Conservation (phyloP, 1,140 invertebrate genomes). For the Latrodectus geometricus region DNA sequence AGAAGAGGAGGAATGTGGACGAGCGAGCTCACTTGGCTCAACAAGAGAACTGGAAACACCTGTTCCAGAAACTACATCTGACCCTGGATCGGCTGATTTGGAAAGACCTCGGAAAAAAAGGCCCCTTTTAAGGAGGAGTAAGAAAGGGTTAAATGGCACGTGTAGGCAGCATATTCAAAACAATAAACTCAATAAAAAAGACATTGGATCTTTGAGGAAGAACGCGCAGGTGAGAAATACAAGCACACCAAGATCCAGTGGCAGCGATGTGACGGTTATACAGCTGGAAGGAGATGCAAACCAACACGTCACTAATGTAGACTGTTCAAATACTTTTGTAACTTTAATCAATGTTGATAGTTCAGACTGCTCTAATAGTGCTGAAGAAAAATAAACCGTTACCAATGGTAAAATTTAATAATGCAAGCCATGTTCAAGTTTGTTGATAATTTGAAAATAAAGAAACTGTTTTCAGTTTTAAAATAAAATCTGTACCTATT, state of each 20-base stretch:
- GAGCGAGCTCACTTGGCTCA: slow-evolving; percentile 50
- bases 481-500: too few species aligned
- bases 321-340: slow-evolving; percentile 53
- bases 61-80: slow-evolving; percentile 48
- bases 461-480: too few species aligned
- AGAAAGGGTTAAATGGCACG: slow-evolving; percentile 56
- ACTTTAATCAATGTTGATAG: slow-evolving; percentile 55
- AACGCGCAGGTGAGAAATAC: slow-evolving; percentile 11
- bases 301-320: slow-evolving; percentile 44
- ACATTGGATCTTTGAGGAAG: slow-evolving; percentile 28
- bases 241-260: slow-evolving; percentile 45
- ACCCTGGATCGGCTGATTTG: slow-evolving; percentile 43
- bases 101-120: slow-evolving; percentile 45
- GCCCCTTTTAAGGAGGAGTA: slow-evolving; percentile 49
- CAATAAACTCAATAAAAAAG: slow-evolving; percentile 46
- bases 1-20: slow-evolving; percentile 54
- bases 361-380: slow-evolving; percentile 58
- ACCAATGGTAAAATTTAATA: too few species aligned
- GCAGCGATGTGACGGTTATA: slow-evolving; percentile 57
- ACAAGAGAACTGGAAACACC: slow-evolving; percentile 37
- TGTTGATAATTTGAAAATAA: too few species aligned
- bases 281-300: slow-evolving; percentile 42
- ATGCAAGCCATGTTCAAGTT: too few species aligned
- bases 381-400: slow-evolving; percentile 53
- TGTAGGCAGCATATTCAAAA: slow-evolving; percentile 55